phyloP scores from a whole-genome alignment of 2,113 vertebrate genomes.

The Ophthalmolycus amberensis region DNA sequence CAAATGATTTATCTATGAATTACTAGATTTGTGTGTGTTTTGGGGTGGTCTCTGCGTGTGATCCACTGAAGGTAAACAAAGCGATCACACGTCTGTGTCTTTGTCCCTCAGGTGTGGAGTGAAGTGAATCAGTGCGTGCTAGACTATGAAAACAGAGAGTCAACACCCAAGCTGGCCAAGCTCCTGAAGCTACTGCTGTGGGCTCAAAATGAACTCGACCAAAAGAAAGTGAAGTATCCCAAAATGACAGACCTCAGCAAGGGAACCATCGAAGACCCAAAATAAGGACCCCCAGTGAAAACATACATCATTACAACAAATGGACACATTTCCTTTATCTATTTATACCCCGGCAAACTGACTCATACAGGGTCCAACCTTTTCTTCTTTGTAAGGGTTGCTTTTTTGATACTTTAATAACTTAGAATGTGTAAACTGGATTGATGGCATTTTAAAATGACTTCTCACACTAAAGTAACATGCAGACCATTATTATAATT shows the following conservation, averaged over 20 bases:
- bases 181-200: constrained; percentile 97
- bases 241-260: constrained; percentile 99
- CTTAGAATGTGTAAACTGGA: constrained; percentile 73
- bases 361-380: constrained; percentile 72
- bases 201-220: constrained; percentile 99
- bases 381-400: constrained; percentile 78
- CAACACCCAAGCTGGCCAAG: constrained; percentile 97
- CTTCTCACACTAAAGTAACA: constrained; percentile 64
- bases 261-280: constrained; percentile 96
- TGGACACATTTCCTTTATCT: constrained; percentile 78
- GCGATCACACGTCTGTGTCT: constrained; percentile 28
- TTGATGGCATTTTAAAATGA: constrained; percentile 71
- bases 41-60: neutral
- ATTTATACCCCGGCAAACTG: constrained; percentile 84
- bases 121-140: constrained; percentile 98
- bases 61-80: neutral
- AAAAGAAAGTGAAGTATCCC: constrained; percentile 99
- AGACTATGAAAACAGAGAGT: constrained; percentile 95
- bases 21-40: neutral
- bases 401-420: constrained; percentile 81
- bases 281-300: constrained; percentile 84
- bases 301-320: constrained; percentile 64
- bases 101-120: constrained; percentile 92
- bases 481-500: constrained; percentile 68
- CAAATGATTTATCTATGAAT: neutral